Evolutionary conservation across 2,888 invertebrate species (phyloP).

Genomic region (Apotomis turbidana): DNA sequence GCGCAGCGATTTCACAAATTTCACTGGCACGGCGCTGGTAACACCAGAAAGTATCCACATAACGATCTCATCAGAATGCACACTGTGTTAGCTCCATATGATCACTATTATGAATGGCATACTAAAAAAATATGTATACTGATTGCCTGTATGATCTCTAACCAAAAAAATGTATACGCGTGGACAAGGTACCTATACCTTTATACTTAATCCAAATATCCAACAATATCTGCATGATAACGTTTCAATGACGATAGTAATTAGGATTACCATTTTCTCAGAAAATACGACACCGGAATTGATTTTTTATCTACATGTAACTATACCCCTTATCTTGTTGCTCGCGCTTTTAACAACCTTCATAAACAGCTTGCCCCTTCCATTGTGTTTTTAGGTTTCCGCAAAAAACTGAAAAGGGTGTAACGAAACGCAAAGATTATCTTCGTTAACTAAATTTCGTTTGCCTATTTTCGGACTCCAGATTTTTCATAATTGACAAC

Average conservation of each 20-base stretch:
- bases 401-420: no score
- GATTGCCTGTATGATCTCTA: background rate
- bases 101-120: background rate
- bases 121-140: background rate
- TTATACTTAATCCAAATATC: background rate
- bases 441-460: no score
- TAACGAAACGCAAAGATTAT: no score
- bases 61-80: conserved; percentile 32
- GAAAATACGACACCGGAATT: background rate
- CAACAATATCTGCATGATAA: background rate
- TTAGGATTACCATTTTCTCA: background rate
- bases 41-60: conserved; percentile 20
- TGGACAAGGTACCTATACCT: no score
- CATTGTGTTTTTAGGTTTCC: no score
- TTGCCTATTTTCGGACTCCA: no score
- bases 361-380: no score
- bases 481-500: no score
- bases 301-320: background rate
- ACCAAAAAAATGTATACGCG: background rate
- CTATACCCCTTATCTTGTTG: background rate
- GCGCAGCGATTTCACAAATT: conserved; percentile 44
- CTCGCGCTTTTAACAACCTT: background rate
- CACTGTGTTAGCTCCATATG: background rate
- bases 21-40: conserved; percentile 39
- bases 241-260: background rate